Evolutionary conservation across 2,888 invertebrate genomes (phyloP), one percentile per base, ranked within the genome.

Genomic region (Acrobeloides nanus): DNA sequence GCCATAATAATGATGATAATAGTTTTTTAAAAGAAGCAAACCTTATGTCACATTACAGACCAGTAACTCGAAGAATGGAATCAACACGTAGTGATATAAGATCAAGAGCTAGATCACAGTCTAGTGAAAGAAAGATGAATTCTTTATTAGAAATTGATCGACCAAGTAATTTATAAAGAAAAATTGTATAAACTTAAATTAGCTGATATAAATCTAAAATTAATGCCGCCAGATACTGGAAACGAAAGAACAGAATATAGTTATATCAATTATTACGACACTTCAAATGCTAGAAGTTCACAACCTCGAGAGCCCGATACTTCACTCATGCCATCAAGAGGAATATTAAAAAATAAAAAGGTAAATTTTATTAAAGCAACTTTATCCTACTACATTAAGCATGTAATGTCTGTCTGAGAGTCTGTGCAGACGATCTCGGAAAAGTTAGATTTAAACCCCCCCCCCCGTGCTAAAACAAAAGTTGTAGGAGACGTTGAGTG

Each of bases 321-420:
- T 25, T 37, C 41, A 27, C 15, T 51, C 34, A 24, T 49, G 21
- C 56, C 61, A 7, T 20, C 46, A 50, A 61, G 43, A 47, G 64
- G 53, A 51, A 72, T 72, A 49, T 57, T 71, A 21, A 71, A 70
- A 50, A 72, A 68, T 48, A 68, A 64, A 50, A 66, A 65, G 52
- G 65, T 61, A 20, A 17, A 26, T 43, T 49, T 21, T 24, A 12
- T 6, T 7, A 42, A 42, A 21, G 6, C 6, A 7, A n/a, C 42
- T n/a, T 6, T 6, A 42, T 12, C 43, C 44, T 6, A 15, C 6
- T 41, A 15, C 31, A 29, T 29, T 10, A 29, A 29, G 31, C 31
- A 12, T 29, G 12, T 29, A 15, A 29, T 29, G 31, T 10, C 31
- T 10, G 12, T 29, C 15, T 10, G 12, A 29, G 12, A 29, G 12